Percentiles rank a stretch among this genome's conserved stretches.
Evolutionary conservation across 1,140 invertebrate genomes (phyloP).

Genomic region (Aphaenogaster rudis): DNA sequence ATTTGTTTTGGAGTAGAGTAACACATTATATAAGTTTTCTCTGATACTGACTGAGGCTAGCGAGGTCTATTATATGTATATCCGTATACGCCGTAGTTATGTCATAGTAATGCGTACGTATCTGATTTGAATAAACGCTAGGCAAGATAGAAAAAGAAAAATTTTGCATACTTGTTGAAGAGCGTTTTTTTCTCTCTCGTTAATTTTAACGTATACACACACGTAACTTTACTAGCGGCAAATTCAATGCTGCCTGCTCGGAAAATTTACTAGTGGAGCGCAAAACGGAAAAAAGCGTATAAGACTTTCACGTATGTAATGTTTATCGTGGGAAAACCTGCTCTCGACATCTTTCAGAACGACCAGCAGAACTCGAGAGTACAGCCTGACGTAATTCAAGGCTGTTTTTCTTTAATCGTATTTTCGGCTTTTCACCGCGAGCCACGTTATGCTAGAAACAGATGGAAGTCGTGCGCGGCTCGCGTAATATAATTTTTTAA

Average conservation of each 20-base stretch:
- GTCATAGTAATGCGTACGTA: constrained; percentile 21
- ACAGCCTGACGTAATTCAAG: constrained; percentile 27
- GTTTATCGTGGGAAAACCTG: constrained; percentile 9
- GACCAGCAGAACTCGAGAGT: not conserved
- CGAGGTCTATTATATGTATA: not conserved
- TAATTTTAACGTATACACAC: not conserved
- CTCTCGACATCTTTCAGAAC: constrained; percentile 13
- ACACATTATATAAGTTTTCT: constrained; percentile 59
- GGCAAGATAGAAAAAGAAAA: not conserved
- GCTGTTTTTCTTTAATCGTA: constrained; percentile 32
- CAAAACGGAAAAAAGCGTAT: not conserved
- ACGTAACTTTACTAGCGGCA: not conserved
- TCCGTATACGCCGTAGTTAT: constrained; percentile 38
- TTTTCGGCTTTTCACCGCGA: constrained; percentile 26
- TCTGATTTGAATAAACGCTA: constrained; percentile 22
- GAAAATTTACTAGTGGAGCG: not conserved
- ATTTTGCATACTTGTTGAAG: not conserved
- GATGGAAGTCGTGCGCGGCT: not conserved
- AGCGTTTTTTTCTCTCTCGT: not conserved
- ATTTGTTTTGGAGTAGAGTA: not conserved
- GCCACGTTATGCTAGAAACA: constrained; percentile 31
- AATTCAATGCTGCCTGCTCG: not conserved
- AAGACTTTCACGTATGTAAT: not conserved
- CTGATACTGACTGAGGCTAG: not conserved
- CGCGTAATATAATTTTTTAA: constrained; percentile 20